These are phyloP conservation scores for Neomorphus geoffroyi DNA, from an alignment of 2,797 vertebrate species.

Conservation along the genomic window DNA sequence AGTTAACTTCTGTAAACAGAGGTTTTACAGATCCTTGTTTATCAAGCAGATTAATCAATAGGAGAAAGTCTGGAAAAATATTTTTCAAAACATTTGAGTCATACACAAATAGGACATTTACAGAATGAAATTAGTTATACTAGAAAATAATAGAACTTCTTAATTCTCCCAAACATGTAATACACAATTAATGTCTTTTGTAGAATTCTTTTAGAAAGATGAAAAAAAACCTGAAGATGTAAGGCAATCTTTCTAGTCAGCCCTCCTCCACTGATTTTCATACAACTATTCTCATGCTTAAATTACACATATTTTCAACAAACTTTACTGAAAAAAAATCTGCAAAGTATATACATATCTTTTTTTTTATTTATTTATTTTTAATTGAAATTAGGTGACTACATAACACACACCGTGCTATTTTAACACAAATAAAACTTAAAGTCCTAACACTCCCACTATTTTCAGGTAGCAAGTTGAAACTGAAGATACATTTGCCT, in stretches of 20 bases:
- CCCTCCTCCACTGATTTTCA: neutral
- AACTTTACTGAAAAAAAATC: neutral
- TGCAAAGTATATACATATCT: neutral
- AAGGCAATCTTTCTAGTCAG: neutral
- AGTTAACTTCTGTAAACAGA: neutral
- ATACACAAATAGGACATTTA: neutral
- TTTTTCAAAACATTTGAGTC: neutral
- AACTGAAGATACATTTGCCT: neutral
- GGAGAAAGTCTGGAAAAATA: neutral
- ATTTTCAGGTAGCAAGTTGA: neutral
- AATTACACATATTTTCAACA: neutral
- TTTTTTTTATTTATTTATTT: neutral
- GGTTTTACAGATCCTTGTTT: neutral
- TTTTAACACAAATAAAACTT: neutral
- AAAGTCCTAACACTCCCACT: neutral
- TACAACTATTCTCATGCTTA: neutral
- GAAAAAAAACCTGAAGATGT: neutral
- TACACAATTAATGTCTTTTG: neutral
- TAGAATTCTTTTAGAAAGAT: neutral
- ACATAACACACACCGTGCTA: rapidly evolving
- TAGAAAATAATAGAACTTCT: neutral
- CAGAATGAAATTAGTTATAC: neutral
- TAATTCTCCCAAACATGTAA: neutral
- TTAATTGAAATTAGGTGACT: neutral
- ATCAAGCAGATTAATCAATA: neutral